Percentiles rank a stretch among this genome's conserved stretches.
Evolutionary conservation across 2,888 invertebrate species (phyloP).

Genomic region (Drosophila percnosoma): DNA sequence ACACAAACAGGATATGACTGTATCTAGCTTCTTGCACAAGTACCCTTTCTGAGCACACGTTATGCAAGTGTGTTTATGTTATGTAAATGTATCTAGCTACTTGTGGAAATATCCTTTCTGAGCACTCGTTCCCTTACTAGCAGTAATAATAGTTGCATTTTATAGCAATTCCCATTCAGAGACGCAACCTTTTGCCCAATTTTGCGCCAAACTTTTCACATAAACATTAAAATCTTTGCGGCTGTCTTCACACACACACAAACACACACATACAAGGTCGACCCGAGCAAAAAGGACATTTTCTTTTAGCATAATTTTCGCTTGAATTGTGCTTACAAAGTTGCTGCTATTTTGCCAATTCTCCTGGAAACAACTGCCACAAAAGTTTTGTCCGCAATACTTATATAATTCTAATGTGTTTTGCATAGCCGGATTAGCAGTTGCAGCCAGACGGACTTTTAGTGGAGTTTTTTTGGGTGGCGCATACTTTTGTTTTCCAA

Average conservation of each 20-base stretch:
- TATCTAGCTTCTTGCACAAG: slow-evolving; percentile 10
- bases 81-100: slow-evolving; percentile 1
- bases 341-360: slow-evolving; percentile 61
- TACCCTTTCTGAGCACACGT: slow-evolving; percentile 3
- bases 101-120: not conserved
- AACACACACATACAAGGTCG: not conserved
- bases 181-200: slow-evolving; percentile 54
- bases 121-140: slow-evolving; percentile 9
- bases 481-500: slow-evolving; percentile 21
- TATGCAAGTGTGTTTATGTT: not conserved
- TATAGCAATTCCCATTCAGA: slow-evolving; percentile 39
- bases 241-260: slow-evolving; percentile 36
- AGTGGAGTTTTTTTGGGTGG: not conserved
- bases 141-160: slow-evolving; percentile 64
- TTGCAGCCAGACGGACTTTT: slow-evolving; percentile 9
- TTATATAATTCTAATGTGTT: slow-evolving; percentile 56
- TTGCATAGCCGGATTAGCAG: slow-evolving; percentile 57
- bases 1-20: slow-evolving; percentile 13
- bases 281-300: slow-evolving; percentile 63
- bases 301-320: slow-evolving; percentile 79
- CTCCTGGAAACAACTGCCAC: slow-evolving; percentile 54
- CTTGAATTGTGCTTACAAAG: slow-evolving; percentile 66
- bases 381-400: slow-evolving; percentile 57
- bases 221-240: slow-evolving; percentile 80
- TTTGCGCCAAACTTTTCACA: slow-evolving; percentile 76